Evolutionary conservation across 2,888 invertebrate species (phyloP).

Genomic region (Synanthedon myopaeformis): DNA sequence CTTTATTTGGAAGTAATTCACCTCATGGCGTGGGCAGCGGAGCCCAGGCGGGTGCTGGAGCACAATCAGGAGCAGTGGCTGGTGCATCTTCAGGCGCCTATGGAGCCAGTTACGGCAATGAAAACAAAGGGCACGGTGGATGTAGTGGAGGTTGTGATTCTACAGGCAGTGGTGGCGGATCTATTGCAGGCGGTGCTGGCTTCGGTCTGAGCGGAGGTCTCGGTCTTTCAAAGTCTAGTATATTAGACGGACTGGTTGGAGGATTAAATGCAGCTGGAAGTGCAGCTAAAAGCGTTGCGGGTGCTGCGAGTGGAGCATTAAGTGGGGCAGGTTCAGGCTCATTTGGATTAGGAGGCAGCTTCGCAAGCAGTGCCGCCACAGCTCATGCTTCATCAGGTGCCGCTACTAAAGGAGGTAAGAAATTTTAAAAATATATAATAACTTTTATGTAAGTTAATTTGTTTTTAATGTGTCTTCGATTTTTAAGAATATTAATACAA

Average conservation of each 20-base stretch:
- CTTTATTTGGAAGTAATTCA: constrained; percentile 1
- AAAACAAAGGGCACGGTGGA: constrained; percentile 17
- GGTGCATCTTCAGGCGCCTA: constrained; percentile 21
- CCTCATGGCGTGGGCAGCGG: constrained; percentile 7
- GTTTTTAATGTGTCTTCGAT: neutral
- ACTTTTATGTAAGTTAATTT: neutral
- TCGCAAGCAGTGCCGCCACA: constrained; percentile 44
- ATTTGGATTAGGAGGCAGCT: constrained; percentile 26
- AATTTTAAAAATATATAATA: constrained; percentile 2
- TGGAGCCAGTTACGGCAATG: constrained; percentile 13
- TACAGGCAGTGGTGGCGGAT: constrained; percentile 11
- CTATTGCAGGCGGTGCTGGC: constrained; percentile 7
- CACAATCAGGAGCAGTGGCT: constrained; percentile 27
- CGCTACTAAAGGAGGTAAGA: constrained; percentile 45
- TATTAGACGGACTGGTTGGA: constrained; percentile 11
- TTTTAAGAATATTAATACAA: too few species aligned
- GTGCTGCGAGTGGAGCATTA: constrained; percentile 16
- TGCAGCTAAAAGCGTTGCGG: constrained; percentile 33
- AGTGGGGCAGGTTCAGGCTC: constrained; percentile 11
- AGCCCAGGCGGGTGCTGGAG: constrained; percentile 14
- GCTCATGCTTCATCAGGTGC: constrained; percentile 45
- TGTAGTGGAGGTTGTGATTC: constrained; percentile 28
- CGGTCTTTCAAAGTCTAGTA: constrained; percentile 2
- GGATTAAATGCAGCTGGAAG: constrained; percentile 18
- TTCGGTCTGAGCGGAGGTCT: constrained; percentile 9